Evolutionary conservation across 2,888 invertebrate species (phyloP).

Genomic region (Drosophila phalerata): DNA sequence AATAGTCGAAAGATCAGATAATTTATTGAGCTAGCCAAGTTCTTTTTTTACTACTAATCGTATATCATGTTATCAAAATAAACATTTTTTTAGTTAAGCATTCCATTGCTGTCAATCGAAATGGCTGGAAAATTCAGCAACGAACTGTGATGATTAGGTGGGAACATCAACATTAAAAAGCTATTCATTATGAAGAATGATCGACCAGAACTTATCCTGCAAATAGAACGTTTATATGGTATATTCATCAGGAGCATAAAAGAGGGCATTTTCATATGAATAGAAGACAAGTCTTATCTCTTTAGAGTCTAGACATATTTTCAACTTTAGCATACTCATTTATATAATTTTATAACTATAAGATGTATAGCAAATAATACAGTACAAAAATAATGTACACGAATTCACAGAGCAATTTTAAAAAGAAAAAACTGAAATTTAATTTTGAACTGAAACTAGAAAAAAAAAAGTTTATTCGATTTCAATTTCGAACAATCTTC

Average conservation of each 20-base stretch:
- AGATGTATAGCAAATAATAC: not conserved
- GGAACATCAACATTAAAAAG: slow-evolving; percentile 30
- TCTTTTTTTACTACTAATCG: slow-evolving; percentile 24
- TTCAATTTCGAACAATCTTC: not conserved
- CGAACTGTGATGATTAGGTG: slow-evolving; percentile 46
- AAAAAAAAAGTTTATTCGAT: not conserved
- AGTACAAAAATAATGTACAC: too few species aligned
- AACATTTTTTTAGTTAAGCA: slow-evolving; percentile 36
- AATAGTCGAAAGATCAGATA: slow-evolving; percentile 47
- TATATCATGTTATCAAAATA: slow-evolving; percentile 56
- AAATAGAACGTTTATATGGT: not conserved
- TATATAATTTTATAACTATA: not conserved
- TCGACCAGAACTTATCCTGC: not conserved
- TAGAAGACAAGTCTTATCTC: not conserved
- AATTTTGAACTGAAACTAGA: not conserved
- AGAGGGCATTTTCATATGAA: not conserved
- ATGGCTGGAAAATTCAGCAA: slow-evolving; percentile 15
- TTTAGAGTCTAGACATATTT: not conserved
- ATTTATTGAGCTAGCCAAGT: slow-evolving; percentile 35
- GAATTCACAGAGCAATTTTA: not conserved
- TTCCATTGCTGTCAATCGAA: slow-evolving; percentile 51
- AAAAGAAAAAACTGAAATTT: not conserved
- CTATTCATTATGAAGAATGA: too few species aligned
- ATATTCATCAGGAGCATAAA: not conserved
- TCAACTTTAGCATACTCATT: not conserved